Conservation (phyloP, 92 coral and sea anemone species). For the Palythoa grandiflora region DNA sequence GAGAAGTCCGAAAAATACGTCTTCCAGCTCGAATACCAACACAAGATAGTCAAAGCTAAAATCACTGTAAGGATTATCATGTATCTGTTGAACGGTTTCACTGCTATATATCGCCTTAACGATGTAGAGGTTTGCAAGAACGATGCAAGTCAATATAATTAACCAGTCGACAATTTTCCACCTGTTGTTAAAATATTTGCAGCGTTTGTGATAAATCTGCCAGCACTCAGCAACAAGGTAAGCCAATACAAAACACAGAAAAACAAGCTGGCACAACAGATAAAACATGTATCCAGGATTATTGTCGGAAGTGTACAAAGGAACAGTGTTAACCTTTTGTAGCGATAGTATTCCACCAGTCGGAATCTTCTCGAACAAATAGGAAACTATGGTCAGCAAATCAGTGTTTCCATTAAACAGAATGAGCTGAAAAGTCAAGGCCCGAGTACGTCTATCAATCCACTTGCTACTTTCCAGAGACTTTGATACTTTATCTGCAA, state of each 20-base stretch:
- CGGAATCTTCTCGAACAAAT: constrained; percentile 70
- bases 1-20: constrained; percentile 53
- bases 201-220: constrained; percentile 42
- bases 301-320: constrained; percentile 27
- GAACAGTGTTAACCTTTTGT: constrained; percentile 33
- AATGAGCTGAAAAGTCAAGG: constrained; percentile 52
- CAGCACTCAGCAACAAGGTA: constrained; percentile 65
- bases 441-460: constrained; percentile 70
- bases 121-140: constrained; percentile 60
- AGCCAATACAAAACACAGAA: constrained; percentile 63
- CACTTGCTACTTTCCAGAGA: constrained; percentile 53
- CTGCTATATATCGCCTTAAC: constrained; percentile 55
- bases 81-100: constrained; percentile 54
- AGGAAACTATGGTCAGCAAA: constrained; percentile 58
- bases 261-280: constrained; percentile 63
- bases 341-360: constrained; percentile 60
- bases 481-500: constrained; percentile 53
- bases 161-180: constrained; percentile 66
- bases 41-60: constrained; percentile 71
- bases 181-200: constrained; percentile 50
- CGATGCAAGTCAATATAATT: constrained; percentile 51
- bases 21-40: constrained; percentile 64
- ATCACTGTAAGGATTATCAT: constrained; percentile 63
- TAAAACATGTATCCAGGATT: constrained; percentile 46
- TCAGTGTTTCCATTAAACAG: constrained; percentile 71